Evolutionary conservation across 92 coral and sea anemone species (phyloP).

Genomic region (Phenganax stokvisi): DNA sequence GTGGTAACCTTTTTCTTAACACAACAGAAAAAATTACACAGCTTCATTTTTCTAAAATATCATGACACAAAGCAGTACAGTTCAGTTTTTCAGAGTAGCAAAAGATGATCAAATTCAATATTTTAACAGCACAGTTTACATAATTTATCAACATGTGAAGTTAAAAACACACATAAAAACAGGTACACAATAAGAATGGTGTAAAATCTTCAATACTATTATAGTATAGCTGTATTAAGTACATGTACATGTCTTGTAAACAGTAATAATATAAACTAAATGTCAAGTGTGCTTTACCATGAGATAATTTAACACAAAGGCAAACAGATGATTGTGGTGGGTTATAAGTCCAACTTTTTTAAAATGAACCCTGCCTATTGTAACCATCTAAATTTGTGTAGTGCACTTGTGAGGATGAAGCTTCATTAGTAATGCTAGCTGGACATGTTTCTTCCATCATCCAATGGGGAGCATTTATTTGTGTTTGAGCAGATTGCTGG

Average conservation of each 20-base stretch:
- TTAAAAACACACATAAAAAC: too few species aligned
- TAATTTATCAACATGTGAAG: too few species aligned
- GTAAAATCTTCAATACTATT: not conserved
- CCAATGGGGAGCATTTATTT: constrained; percentile 38
- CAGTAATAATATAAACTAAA: too few species aligned
- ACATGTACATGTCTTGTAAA: too few species aligned
- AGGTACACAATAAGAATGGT: not conserved
- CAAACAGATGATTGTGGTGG: not conserved
- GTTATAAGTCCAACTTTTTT: not conserved
- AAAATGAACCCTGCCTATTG: constrained; percentile 38
- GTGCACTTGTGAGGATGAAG: constrained; percentile 34
- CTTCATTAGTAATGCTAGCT: constrained; percentile 30
- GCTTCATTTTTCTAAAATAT: not conserved
- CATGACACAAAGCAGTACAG: too few species aligned
- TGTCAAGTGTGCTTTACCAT: not conserved
- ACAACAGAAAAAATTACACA: not conserved
- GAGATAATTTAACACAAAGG: not conserved
- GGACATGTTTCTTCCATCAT: constrained; percentile 41
- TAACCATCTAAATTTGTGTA: constrained; percentile 50
- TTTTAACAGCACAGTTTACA: too few species aligned
- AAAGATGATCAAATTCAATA: too few species aligned
- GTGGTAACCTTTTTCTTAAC: not conserved
- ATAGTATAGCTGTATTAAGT: not conserved
- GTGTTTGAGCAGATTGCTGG: constrained; percentile 47
- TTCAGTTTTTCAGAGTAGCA: too few species aligned